Evolutionary conservation across 2,797 vertebrate species (phyloP), one percentile per base, ranked within the genome.

Genomic region (Labroides dimidiatus): DNA sequence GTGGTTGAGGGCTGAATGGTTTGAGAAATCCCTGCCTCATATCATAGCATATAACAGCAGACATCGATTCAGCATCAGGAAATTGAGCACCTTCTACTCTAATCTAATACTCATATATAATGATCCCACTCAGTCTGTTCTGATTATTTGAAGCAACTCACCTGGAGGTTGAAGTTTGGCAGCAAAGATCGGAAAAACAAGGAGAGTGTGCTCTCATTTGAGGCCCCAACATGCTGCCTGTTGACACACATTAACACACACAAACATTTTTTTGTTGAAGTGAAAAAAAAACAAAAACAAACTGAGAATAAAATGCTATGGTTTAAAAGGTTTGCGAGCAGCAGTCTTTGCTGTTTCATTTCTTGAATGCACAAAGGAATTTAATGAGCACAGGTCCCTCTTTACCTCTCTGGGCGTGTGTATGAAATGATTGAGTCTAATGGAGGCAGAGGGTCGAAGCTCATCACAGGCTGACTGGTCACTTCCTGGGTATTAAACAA

Each of bases 161-260:
- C 98, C 96, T 98, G 96, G 66, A 96, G 66, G 80, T 95, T 96
- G 80, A 99, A 99, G 84, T 96, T 99, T 79, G 98, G 98, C 91
- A 99, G 74, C 72, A 99, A 81, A 0, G 97, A 99, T 19, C 96
- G 95, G 81, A 99, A 98, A 86, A 99, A 99, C 69, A 99, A 94
- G 0, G 98, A 99, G 43, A 99, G 88, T 3, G 96, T 96, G 74
- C 95, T 98, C 87, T 96, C 96, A 0, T 94, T 96, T 73, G 96
- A 86, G 10, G 95, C 92, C 0, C 90, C 90, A 14, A 72, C 78
- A 65, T 78, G 88, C 51, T 80, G 88, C 85, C 95, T 95, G 6
- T 79, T 4, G 58, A 33, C 77, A 11, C 24, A 27, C 24, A 78
- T 50, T 69, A 5, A 51, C 23, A 55, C 11, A 54, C 1, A 44